Evolutionary conservation across 2,113 vertebrate species (phyloP).

Genomic region (Thamnaconus septentrionalis): DNA sequence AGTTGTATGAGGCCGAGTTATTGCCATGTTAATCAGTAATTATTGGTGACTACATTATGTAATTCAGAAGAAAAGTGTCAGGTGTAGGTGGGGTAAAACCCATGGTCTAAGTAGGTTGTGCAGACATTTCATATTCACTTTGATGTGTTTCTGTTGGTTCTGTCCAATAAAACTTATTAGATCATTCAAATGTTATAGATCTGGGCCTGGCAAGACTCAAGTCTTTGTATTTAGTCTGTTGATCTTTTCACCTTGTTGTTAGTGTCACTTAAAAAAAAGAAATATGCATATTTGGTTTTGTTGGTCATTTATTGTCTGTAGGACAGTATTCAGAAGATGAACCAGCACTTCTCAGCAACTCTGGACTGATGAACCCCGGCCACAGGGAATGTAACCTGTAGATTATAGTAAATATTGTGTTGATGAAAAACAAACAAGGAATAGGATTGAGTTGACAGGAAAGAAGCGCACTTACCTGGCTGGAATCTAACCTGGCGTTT

Average conservation of each 20-base stretch:
- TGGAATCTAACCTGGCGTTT: slow-evolving; percentile 24
- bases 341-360: no score
- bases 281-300: no score
- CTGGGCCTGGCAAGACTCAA: no score
- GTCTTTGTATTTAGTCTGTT: no score
- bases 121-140: background rate
- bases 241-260: no score
- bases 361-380: no score
- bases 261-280: no score
- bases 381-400: no score
- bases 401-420: no score
- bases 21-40: slow-evolving; percentile 2
- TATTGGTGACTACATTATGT: slow-evolving; percentile 8
- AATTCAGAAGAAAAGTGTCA: background rate
- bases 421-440: no score
- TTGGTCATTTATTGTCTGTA: no score
- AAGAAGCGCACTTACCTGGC: slow-evolving; percentile 1
- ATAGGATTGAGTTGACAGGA: background rate
- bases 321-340: no score
- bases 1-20: background rate
- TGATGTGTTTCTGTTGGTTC: background rate
- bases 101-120: background rate
- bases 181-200: background rate
- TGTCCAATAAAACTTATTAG: background rate
- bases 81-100: slow-evolving; percentile 11